These are phyloP conservation scores for Hemibagrus guttatus DNA, from an alignment of 2,797 vertebrate genomes.

Conservation along the genomic window DNA sequence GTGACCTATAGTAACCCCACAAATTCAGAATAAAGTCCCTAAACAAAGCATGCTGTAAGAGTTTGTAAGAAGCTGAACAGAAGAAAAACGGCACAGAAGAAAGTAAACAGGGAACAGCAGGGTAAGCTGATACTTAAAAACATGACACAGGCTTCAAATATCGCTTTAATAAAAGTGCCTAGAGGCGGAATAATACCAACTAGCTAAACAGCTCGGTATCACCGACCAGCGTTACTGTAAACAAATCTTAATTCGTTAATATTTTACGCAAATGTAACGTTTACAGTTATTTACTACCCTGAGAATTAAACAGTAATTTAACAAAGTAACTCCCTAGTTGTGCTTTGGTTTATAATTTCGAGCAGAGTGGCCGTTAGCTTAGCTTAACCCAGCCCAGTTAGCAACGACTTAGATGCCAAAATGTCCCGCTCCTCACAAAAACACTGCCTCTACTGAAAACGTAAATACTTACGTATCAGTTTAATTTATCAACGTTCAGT, in stretches of 20 bases:
- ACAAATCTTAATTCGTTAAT: background rate
- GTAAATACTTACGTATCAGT: slow-evolving; percentile 42
- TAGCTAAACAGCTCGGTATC: background rate
- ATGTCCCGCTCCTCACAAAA: background rate
- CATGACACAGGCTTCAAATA: background rate
- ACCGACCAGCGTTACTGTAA: background rate
- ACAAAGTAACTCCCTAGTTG: background rate
- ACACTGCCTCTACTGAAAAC: background rate
- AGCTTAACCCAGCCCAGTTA: background rate
- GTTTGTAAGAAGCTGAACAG: background rate
- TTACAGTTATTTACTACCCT: background rate
- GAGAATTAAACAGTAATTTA: background rate
- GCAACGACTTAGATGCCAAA: background rate
- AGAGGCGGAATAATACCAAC: background rate
- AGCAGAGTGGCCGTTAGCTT: background rate
- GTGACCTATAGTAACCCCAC: background rate
- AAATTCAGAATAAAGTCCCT: background rate
- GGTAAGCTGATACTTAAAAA: background rate
- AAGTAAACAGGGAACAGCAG: background rate
- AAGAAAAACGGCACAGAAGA: background rate
- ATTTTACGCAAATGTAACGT: background rate
- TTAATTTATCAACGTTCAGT: slow-evolving; percentile 61
- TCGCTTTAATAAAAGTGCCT: background rate
- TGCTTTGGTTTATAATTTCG: background rate
- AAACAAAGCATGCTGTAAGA: background rate